Conservation (phyloP, 2,797 vertebrate species). For the Danio aesculapii region DNA sequence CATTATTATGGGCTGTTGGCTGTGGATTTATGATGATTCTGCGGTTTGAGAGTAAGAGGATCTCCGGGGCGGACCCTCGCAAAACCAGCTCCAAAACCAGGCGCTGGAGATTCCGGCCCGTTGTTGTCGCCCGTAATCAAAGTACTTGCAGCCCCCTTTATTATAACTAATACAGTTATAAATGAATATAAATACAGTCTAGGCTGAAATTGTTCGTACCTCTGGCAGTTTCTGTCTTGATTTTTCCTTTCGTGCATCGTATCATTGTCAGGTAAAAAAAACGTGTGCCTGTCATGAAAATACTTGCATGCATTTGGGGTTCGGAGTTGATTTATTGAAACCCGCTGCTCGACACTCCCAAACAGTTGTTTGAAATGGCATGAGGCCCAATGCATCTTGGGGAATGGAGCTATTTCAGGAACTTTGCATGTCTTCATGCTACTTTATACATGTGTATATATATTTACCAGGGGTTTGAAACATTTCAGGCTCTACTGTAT, state of each 20-base stretch:
- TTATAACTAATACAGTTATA: no score
- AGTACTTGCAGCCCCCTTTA: constrained; percentile 32
- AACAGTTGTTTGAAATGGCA: constrained; percentile 31
- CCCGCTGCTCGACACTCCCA: not conserved
- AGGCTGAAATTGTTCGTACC: no score
- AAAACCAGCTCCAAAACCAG: constrained; percentile 45
- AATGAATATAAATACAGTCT: no score
- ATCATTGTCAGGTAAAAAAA: no score
- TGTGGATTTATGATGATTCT: constrained; percentile 81
- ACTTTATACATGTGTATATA: no score
- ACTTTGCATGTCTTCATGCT: not conserved
- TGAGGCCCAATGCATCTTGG: not conserved
- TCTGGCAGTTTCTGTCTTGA: no score
- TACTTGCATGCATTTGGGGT: not conserved
- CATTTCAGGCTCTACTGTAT: no score
- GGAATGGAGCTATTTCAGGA: not conserved
- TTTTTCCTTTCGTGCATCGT: no score
- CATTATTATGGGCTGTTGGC: constrained; percentile 79
- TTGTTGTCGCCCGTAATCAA: constrained; percentile 55
- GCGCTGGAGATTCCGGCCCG: constrained; percentile 36
- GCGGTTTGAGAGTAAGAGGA: constrained; percentile 78
- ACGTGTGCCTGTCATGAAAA: no score
- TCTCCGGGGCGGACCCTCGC: constrained; percentile 54
- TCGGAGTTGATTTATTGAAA: constrained; percentile 47
- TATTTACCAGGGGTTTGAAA: not conserved